A percentile compares a stretch with the other conserved stretches of the same genome.
Conservation (phyloP, 2,113 vertebrate species). For the Saccopteryx bilineata region DNA sequence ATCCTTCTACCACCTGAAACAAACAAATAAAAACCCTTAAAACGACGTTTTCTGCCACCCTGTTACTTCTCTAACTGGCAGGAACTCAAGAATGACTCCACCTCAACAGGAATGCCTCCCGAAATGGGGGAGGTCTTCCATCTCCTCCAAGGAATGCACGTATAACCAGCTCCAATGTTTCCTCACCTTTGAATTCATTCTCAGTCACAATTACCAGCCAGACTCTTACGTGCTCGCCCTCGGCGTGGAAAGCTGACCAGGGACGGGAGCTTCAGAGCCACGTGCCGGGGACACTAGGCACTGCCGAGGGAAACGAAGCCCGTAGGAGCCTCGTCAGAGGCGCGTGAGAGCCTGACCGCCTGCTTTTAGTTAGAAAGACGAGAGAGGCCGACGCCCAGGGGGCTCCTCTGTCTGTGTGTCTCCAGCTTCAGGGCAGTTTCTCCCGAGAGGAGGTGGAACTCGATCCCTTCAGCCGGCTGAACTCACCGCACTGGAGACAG, state of each 20-base stretch:
- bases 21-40: too few species aligned
- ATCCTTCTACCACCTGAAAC: not conserved
- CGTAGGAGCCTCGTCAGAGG: not conserved
- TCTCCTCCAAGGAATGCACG: conserved; percentile 26
- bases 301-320: not conserved
- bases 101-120: not conserved
- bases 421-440: not conserved
- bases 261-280: not conserved
- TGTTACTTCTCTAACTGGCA: not conserved
- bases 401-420: not conserved
- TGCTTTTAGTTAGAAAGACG: not conserved
- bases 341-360: not conserved
- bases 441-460: not conserved
- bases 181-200: conserved; percentile 37
- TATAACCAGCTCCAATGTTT: conserved; percentile 33
- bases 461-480: not conserved
- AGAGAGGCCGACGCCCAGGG: conserved; percentile 15
- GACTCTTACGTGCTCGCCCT: not conserved
- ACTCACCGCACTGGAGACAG: not conserved
- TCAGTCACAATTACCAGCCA: conserved; percentile 17
- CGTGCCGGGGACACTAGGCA: not conserved
- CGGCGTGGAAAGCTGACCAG: not conserved
- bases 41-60: not conserved
- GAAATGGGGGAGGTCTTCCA: not conserved
- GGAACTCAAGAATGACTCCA: not conserved